Base-by-base conservation (phyloP, 2,888 invertebrate genomes). In the Ormyrus thymus region DNA sequence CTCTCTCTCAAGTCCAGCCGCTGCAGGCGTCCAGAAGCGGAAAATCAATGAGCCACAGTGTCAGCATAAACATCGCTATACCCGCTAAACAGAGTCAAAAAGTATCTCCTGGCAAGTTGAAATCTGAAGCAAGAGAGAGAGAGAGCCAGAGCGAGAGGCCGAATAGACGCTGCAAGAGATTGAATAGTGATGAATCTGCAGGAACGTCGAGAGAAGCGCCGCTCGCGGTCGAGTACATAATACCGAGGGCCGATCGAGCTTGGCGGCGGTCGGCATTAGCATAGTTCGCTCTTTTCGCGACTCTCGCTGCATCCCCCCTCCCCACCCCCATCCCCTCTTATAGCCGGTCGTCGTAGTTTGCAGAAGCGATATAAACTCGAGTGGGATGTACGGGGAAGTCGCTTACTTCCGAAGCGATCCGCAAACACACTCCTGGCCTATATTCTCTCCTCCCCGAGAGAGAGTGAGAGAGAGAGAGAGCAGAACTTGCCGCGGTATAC, bases 11-110 rank as follows among this genome's bases (percentile, higher is more conserved):
- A 29, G 29, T 29, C 29, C 29, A 29, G 2, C 29, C 29, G 2
- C 2, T 29, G 29, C 29, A 29, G 29, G 29, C 29, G 29, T 29
- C 29, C 29, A 29, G 1, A 29, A 29, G 29, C 2, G 29, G 61
- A 68, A 75, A 75, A 75, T 75, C 75, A 68, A 75, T 75, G 59
- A 61, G 45, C 55, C 75, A 48, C 56, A 13, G n/a, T 8, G 61
- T 43, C 48, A 5, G 43, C 15, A 55, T 15, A 53, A 13, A 65
- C 48, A 48, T 13, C 48, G 45, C 5, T 59, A 59, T 8, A 58
- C 7, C 10, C 59, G n/a, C 51, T 59, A 69, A 74, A 76, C 61
- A 69, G 68, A 59, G 75, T 76, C 75, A 69, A 76, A 59, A 69
- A 45, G 51, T 62, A 59, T 48, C 51, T 59, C 51, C 46, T 48